A percentile compares a stretch with the other conserved stretches of the same genome.
Evolutionary conservation across 2,888 invertebrate genomes (phyloP).

Genomic region (Athalia circularis): DNA sequence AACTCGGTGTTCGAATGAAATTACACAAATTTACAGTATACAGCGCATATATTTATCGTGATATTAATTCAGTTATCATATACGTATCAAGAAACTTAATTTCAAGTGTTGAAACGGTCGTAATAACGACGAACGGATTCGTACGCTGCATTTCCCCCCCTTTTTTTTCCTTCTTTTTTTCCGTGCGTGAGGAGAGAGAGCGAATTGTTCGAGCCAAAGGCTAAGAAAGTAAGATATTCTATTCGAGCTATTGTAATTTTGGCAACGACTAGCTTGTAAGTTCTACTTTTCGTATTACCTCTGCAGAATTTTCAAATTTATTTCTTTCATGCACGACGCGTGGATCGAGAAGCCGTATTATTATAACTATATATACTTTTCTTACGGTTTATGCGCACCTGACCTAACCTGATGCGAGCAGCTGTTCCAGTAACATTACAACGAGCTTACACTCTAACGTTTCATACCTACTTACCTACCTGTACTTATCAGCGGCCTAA

Average conservation of each 20-base stretch:
- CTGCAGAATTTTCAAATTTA: not conserved
- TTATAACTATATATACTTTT: conserved; percentile 17
- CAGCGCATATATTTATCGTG: not conserved
- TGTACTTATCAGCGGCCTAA: conserved; percentile 30
- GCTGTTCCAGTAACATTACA: conserved; percentile 32
- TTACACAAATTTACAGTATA: not conserved
- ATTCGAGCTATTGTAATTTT: not conserved
- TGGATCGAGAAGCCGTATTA: not conserved
- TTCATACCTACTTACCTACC: not conserved
- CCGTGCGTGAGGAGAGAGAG: conserved; percentile 17
- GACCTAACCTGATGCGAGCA: conserved; percentile 6
- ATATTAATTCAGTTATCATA: not conserved
- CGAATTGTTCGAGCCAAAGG: conserved; percentile 20
- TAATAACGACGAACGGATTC: not conserved
- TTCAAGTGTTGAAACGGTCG: no score
- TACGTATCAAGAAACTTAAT: not conserved
- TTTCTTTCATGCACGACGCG: not conserved
- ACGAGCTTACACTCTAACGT: no score
- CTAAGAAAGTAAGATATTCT: not conserved
- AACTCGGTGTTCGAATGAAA: not conserved
- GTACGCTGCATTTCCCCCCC: not conserved
- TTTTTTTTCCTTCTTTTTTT: not conserved
- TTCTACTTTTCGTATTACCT: conserved; percentile 27
- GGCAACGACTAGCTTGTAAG: not conserved
- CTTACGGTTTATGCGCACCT: conserved; percentile 33